Base-by-base conservation (phyloP, 2,888 invertebrate species). In the Vesta saturnalis region DNA sequence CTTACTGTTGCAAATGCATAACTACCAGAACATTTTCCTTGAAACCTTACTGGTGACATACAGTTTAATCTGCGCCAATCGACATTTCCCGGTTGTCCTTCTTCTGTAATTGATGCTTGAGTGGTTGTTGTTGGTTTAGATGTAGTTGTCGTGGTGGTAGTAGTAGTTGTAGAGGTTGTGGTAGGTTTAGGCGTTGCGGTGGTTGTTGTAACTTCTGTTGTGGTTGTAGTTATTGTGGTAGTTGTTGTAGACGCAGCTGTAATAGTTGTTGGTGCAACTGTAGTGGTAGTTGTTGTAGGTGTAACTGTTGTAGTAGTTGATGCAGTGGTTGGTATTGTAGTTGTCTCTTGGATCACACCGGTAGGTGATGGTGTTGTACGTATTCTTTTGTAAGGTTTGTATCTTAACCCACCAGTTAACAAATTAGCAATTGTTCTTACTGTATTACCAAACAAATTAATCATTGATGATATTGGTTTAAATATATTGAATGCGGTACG, bases 351-450 rank as follows among this genome's bases (percentile, higher is more conserved):
- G n/a, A 39, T n/a, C 1, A 1, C 8, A 1, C 8, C n/a, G 2
- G 2, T 52, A 49, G 47, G 47, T 3, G 10, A 1, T 14, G 47
- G 47, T 49, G 47, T 49, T 8, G 47, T 49, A 15, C 14, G 10
- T 12, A 52, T 52, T 12, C 18, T 52, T 19, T 19, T 52, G 21
- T 52, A 52, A 1, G 52, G 52, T 21, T 18, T 52, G 21, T 46
- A 15, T 63, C 54, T 70, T 10, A 77, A 63, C 8, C 60, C 58
- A 12, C 39, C 39, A 8, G n/a, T n/a, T 39, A 39, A n/a, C 3
- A 39, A n/a, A n/a, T 39, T 39, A 39, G n/a, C 12, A n/a, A 39
- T 39, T n/a, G 3, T 1, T n/a, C 39, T n/a, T 12, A 39, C 39
- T n/a, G 39, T 39, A 4, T 39, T 2, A 39, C 39, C 39, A 39